Evolutionary conservation across 2,113 vertebrate species (phyloP), one percentile per base, ranked within the genome.

Genomic region (Phoxinus phoxinus): DNA sequence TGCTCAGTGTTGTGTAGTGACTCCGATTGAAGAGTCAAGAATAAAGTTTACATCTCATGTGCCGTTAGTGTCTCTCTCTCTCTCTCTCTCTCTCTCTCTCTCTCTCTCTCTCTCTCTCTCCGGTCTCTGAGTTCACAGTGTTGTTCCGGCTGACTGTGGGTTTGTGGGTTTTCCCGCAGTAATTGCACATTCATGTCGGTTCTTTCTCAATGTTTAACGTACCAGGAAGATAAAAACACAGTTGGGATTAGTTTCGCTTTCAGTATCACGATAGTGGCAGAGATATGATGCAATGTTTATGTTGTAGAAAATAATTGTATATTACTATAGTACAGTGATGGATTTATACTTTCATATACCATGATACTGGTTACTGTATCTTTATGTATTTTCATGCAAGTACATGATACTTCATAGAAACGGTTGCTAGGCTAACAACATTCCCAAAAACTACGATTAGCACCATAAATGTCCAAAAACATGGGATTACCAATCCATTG

Each of bases 11-110:
- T 37, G 51, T 86, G 79, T 44, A 30, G 46, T 12, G 67, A 48
- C 72, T 85, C 75, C 59, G 72, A 15, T 69, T 89, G 74, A 81
- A 78, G 77, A 83, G 85, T 90, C 87, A 84, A 90, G 35, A 93
- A 93, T 93, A 91, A 92, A 92, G 91, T 93, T 92, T 91, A 92
- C 92, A 91, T 56, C 23, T 56, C 19, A 56, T 89, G 87, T 48
- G 73, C 19, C n/a, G 46, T 48, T 15, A 0, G 17, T 19, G 65
- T 67, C 30, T 32, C 15, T 32, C 30, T 67, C 63, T n/a, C n/a
- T n/a, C n/a, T n/a, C n/a, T n/a, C n/a, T n/a, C n/a, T n/a, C n/a
- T n/a, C n/a, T n/a, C n/a, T n/a, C n/a, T n/a, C n/a, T n/a, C n/a
- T n/a, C n/a, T n/a, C n/a, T n/a, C n/a, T n/a, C n/a, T n/a, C n/a